Evolutionary conservation across 1,140 invertebrate genomes (phyloP).

Genomic region (Linepithema humile): DNA sequence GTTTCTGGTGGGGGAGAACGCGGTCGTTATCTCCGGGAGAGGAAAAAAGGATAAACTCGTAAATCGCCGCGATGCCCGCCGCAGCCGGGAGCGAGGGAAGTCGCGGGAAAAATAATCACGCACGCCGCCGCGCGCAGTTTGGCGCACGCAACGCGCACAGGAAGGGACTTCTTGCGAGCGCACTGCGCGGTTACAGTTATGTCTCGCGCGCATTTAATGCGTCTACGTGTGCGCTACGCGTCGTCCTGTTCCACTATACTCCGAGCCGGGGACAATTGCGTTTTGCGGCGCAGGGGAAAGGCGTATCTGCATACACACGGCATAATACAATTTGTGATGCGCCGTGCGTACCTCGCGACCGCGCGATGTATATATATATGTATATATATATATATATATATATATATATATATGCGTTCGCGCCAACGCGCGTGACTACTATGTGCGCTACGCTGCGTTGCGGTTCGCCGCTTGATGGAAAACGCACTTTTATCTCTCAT

Average conservation of each 20-base stretch:
- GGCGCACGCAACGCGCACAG: slow-evolving; percentile 60
- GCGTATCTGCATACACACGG: slow-evolving; percentile 77
- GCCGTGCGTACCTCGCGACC: slow-evolving; percentile 38
- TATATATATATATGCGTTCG: slow-evolving; percentile 66
- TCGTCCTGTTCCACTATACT: slow-evolving; percentile 2
- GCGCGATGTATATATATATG: slow-evolving; percentile 36
- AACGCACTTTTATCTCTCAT: slow-evolving; percentile 73
- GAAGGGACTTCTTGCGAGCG: slow-evolving; percentile 32
- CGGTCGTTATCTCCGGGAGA: slow-evolving; percentile 54
- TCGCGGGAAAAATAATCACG: slow-evolving; percentile 66
- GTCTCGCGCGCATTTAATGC: slow-evolving; percentile 63
- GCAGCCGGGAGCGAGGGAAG: slow-evolving; percentile 55
- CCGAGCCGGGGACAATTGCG: slow-evolving; percentile 75
- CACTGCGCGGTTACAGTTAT: slow-evolving; percentile 67
- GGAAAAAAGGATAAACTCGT: slow-evolving; percentile 68
- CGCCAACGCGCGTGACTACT: slow-evolving; percentile 54
- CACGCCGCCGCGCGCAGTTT: slow-evolving; percentile 41
- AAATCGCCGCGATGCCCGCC: slow-evolving; percentile 65
- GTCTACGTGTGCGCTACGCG: slow-evolving; percentile 22
- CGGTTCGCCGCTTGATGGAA: slow-evolving; percentile 80
- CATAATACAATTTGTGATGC: slow-evolving; percentile 80
- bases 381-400: too few relatives aligned
- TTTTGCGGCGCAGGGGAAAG: slow-evolving; percentile 70
- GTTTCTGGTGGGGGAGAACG: slow-evolving; percentile 56
- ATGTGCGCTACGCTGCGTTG: slow-evolving; percentile 62